Base-by-base conservation (phyloP, 2,797 vertebrate species). In the Clarias pachynema region DNA sequence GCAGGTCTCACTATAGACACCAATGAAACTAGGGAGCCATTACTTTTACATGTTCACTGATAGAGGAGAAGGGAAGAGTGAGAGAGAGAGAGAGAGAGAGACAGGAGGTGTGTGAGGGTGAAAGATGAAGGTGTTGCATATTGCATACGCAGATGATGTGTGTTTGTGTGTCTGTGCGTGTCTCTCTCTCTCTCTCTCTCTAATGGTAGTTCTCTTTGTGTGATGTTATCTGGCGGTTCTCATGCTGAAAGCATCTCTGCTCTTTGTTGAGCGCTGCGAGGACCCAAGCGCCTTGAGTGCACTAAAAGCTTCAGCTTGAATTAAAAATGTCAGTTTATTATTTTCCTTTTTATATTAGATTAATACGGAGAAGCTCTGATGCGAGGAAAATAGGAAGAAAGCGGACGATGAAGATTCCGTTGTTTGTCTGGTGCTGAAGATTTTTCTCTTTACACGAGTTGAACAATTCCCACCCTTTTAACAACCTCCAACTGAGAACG, bases 61-160 rank as follows among this genome's bases (percentile, higher is more conserved):
- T 62, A 59, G 57, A 59, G 57, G 57, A 18, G 57, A 22, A 59
- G 20, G 20, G 57, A 59, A 20, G 20, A 6, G 59, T 1, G 62
- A 29, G 57, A 16, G 57, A 16, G 57, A 18, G 57, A 18, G 57
- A 18, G 57, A 18, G 31, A 6, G 29, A n/a, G 34, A n/a, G 22
- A 4, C 9, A 5, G 5, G 9, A 20, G 6, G 16, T n/a, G 56
- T 29, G 20, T 1, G 20, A 26, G 62, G 20, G 24, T 84, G 69
- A 72, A 62, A 49, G 73, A 78, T 49, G 24, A 49, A 56, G 1
- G 53, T 69, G 56, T 74, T 85, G 80, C 56, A 83, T 86, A 86
- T 83, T 81, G 77, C 37, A 83, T 85, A 56, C 66, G 74, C 77
- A 81, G 22, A 83, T 88, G 62, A 79, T 3, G 49, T 40, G 68